Base-by-base conservation (phyloP, 2,888 invertebrate genomes). In the Lepidocyrtinus sp. region DNA sequence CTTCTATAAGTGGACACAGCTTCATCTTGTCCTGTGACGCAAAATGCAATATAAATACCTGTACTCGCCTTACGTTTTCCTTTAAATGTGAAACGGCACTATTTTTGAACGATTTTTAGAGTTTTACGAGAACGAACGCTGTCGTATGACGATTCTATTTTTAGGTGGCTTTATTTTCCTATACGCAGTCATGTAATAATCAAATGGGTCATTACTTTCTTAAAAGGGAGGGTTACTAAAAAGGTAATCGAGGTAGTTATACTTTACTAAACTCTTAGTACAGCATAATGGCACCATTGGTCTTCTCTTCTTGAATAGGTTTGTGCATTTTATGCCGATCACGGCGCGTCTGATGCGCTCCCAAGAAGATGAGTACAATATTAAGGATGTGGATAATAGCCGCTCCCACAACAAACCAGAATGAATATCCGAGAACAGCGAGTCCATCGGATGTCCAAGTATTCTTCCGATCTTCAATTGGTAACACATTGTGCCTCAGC, bases 361-460 rank as follows among this genome's bases (percentile, higher is more conserved):
- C 94, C 85, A 94, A 91, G 79, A 93, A 91, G 19, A 96, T 91
- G 83, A 95, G 91, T 2, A 94, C 90, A 85, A 94, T 91, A 89
- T 95, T 95, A 68, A 94, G 89, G 82, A 94, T 90, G 84, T 93
- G 93, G 1, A 94, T 90, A 67, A 93, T 89, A 0, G 92, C 91
- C 0, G 94, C 93, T 5, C 92, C 92, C 1, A 94, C 93, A 7
- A 94, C 92, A 87, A 95, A 90, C 94, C 95, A 97, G 89, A 96
- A 97, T 2, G 97, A 97, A 87, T 94, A 93, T 69, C 96, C 96
- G 55, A 96, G 90, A 85, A 93, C 93, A 0, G 96, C 94, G 88
- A 93, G 92, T 68, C 93, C 94, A 85, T 93, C 93, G 0, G 96
- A 95, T 26, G 93, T 92, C 96, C 97, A 97, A 87, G 93, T 92